phyloP scores from a whole-genome alignment of 2,888 invertebrate species.

The Amiota mariae region DNA sequence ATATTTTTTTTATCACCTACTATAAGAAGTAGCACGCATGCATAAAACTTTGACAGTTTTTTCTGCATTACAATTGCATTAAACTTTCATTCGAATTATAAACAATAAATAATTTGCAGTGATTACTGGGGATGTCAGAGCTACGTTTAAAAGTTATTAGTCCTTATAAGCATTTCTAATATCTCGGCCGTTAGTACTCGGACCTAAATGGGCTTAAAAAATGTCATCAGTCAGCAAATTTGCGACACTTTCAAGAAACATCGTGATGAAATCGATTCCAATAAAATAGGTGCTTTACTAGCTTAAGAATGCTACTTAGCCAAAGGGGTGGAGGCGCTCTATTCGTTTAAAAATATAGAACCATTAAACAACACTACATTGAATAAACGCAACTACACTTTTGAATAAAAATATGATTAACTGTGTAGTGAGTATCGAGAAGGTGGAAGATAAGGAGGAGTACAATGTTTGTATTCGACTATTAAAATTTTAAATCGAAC shows the following conservation, averaged over 20 bases:
- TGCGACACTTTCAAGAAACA: slow-evolving; percentile 86
- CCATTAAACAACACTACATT: slow-evolving; percentile 89
- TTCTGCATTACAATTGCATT: too few species aligned
- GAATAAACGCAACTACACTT: background rate
- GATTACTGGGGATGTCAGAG: slow-evolving; percentile 64
- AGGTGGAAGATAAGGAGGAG: too few species aligned
- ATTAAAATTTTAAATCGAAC: too few species aligned
- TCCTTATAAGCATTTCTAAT: slow-evolving; percentile 85
- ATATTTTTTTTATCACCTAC: too few species aligned
- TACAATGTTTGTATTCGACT: too few species aligned
- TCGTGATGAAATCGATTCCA: slow-evolving; percentile 83
- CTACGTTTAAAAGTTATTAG: slow-evolving; percentile 76
- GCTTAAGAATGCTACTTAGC: slow-evolving; percentile 90
- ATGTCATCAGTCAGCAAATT: slow-evolving; percentile 84
- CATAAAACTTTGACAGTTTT: too few species aligned
- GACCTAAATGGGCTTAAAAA: slow-evolving; percentile 83
- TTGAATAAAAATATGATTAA: too few species aligned
- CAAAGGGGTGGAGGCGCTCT: slow-evolving; percentile 95
- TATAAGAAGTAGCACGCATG: too few species aligned
- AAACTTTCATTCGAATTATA: background rate
- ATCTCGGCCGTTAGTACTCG: slow-evolving; percentile 93
- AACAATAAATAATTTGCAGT: background rate
- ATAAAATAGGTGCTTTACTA: slow-evolving; percentile 86
- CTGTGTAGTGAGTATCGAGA: too few species aligned
- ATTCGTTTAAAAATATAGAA: slow-evolving; percentile 96